Evolutionary conservation across 1,140 invertebrate species (phyloP), one percentile per base, ranked within the genome.

Genomic region (Zeugodacus cucurbitae): DNA sequence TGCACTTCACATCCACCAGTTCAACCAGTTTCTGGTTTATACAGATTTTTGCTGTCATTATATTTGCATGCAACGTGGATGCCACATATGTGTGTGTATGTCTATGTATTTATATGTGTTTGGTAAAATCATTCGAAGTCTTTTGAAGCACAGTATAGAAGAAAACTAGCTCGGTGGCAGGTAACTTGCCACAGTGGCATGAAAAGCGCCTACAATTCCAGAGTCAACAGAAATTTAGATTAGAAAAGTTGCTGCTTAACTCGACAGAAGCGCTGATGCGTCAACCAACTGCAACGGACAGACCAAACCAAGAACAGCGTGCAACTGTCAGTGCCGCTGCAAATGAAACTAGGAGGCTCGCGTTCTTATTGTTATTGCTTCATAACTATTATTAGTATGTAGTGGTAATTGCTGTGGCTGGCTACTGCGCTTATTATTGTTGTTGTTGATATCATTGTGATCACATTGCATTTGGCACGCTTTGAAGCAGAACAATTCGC

Each of bases 401-500:
- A 48, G 41, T 48, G 34, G 74, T 82, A 48, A 48, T 48, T 48
- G 14, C 22, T 48, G 22, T 3, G 8, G 37, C 44, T 44, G 37
- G 37, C 20, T 54, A 54, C 48, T 20, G 48, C 44, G 14, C 14
- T 48, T 48, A 48, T 48, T 48, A 8, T 44, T 82, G 26, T 37
- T 70, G 5, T 62, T 48, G 34, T 44, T 48, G 74, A 20, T 82
- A 26, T 26, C 41, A 48, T 8, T 82, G 74, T 41, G 6, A 82
- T 74, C 70, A 44, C 70, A 41, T 41, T 74, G 70, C 70, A 74
- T 74, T 74, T 44, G 41, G 74, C 41, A 82, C 41, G 74, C 74
- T 82, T 82, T 82, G 74, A 82, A 82, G 74, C 74, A 82, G 74
- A 54, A 82, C 74, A 82, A 82, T 54, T 26, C 74, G 74, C 11